Conservation (phyloP, 2,888 invertebrate species). For the Troides aeacus region DNA sequence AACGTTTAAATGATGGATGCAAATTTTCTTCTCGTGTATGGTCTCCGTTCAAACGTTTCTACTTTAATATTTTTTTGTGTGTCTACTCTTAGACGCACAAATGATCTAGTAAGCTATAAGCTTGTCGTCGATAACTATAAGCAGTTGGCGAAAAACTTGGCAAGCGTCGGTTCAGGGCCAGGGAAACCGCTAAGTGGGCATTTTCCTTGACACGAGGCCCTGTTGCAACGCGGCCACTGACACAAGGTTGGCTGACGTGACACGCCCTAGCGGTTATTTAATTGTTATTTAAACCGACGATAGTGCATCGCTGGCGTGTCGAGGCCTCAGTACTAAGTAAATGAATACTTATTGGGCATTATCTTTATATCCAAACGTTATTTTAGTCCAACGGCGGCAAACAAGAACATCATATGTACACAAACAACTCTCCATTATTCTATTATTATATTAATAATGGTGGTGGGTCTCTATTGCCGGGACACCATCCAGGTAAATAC, state of each 20-base stretch:
- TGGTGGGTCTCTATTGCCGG: no score
- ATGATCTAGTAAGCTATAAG: neutral
- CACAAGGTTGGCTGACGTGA: constrained; percentile 70
- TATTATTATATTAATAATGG: no score
- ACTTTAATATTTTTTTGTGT: no score
- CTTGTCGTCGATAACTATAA: constrained; percentile 3
- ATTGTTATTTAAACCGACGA: constrained; percentile 71
- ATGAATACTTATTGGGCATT: constrained; percentile 2
- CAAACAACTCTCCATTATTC: no score
- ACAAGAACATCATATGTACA: neutral
- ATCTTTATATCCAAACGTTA: neutral
- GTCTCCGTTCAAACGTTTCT: no score
- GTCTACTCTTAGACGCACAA: neutral
- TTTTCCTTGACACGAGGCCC: constrained; percentile 77
- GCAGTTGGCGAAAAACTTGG: constrained; percentile 45
- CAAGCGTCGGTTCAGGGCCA: constrained; percentile 60
- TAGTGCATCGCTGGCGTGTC: constrained; percentile 48
- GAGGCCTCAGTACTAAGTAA: constrained; percentile 36
- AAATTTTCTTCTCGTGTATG: no score
- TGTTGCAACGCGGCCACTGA: constrained; percentile 75
- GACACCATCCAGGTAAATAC: no score
- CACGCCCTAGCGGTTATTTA: constrained; percentile 78
- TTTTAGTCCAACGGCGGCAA: neutral
- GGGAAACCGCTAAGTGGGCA: constrained; percentile 76
- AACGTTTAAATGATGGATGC: no score